phyloP scores from a whole-genome alignment of 1,140 invertebrate genomes.

The Tribolium castaneum region DNA sequence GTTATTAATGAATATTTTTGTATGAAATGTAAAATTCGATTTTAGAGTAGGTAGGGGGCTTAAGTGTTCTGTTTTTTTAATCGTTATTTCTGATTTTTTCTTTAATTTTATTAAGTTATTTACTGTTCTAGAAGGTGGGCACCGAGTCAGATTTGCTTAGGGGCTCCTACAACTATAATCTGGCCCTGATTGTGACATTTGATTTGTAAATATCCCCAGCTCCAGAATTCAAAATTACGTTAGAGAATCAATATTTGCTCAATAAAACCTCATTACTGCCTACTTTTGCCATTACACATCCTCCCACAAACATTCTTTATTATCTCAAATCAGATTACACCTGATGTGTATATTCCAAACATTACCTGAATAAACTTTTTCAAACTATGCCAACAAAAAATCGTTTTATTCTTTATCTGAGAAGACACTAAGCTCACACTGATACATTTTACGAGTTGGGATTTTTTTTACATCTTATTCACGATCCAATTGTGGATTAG shows the following conservation, averaged over 20 bases:
- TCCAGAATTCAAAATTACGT: neutral
- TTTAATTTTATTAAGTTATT: too few species aligned
- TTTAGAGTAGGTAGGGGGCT: too few species aligned
- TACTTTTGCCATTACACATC: neutral
- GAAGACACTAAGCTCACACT: neutral
- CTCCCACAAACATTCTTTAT: neutral
- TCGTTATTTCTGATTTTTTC: too few species aligned
- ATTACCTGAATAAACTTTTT: neutral
- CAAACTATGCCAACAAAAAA: neutral
- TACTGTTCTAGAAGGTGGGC: too few species aligned
- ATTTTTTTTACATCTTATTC: neutral
- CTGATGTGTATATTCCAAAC: neutral
- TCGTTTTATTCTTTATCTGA: neutral
- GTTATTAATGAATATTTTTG: too few species aligned
- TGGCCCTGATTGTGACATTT: too few species aligned
- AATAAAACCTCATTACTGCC: neutral
- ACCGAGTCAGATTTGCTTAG: too few species aligned
- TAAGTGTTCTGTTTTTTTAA: too few species aligned
- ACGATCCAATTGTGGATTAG: neutral
- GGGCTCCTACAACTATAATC: too few species aligned
- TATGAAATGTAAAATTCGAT: too few species aligned
- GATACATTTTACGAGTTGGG: neutral
- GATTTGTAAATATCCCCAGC: too few species aligned
- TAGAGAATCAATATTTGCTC: neutral
- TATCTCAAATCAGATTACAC: neutral